Evolutionary conservation across 1,140 invertebrate genomes (phyloP).

Genomic region (Nomia melanderi): DNA sequence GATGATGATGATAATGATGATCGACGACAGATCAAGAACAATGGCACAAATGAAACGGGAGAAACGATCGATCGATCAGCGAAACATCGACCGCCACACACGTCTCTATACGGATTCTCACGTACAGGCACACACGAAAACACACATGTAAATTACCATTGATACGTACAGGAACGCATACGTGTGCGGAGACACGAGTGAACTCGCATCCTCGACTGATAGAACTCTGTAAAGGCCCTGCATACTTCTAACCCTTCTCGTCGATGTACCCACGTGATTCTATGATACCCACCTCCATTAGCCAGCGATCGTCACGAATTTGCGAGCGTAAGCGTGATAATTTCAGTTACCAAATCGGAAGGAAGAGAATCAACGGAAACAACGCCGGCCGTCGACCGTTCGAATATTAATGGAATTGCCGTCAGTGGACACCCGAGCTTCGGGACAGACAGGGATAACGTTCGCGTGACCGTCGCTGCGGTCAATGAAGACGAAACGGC

Average conservation of each 20-base stretch:
- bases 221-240: slow-evolving; percentile 11
- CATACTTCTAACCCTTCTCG: slow-evolving; percentile 10
- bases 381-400: background rate
- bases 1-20: slow-evolving; percentile 25
- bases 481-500: background rate
- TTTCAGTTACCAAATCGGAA: slow-evolving; percentile 26
- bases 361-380: background rate
- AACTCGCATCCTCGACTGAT: slow-evolving; percentile 16
- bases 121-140: background rate
- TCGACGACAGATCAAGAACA: slow-evolving; percentile 30
- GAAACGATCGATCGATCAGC: background rate
- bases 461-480: background rate
- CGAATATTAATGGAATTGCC: background rate
- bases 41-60: background rate
- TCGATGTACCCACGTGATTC: slow-evolving; percentile 42
- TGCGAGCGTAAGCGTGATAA: slow-evolving; percentile 42
- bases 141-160: background rate
- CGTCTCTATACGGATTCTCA: too few relatives aligned
- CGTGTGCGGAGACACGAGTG: background rate
- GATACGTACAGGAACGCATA: background rate
- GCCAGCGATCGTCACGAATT: slow-evolving; percentile 23
- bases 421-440: background rate
- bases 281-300: slow-evolving; percentile 4
- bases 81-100: slow-evolving; percentile 10
- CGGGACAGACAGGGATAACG: background rate